These are phyloP conservation scores for Nannospalax galili DNA, from an alignment of 2,113 vertebrate species.

Conservation along the genomic window DNA sequence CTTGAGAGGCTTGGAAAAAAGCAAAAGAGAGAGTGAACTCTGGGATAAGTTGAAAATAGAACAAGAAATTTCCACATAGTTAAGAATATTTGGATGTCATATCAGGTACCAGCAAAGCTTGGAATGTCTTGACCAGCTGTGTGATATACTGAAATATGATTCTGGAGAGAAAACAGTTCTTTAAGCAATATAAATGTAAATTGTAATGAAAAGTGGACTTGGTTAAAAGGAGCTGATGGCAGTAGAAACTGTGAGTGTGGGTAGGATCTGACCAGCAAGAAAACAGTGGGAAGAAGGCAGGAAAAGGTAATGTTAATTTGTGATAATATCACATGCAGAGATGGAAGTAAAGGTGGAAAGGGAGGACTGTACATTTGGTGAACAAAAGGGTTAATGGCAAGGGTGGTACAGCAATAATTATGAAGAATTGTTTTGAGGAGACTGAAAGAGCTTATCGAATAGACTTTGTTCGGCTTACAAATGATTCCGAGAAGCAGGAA, in stretches of 20 bases:
- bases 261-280: background rate
- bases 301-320: background rate
- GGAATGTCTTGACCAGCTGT: background rate
- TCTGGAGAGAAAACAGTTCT: background rate
- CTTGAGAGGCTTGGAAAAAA: background rate
- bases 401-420: background rate
- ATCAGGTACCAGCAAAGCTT: background rate
- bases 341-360: background rate
- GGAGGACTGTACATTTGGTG: background rate
- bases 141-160: background rate
- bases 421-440: background rate
- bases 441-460: background rate
- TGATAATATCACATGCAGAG: background rate
- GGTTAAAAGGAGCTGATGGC: background rate
- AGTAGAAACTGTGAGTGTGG: background rate
- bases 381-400: background rate
- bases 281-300: background rate
- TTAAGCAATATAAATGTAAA: background rate
- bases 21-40: background rate
- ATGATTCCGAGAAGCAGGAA: background rate
- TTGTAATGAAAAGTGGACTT: background rate
- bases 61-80: background rate
- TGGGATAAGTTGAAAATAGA: background rate
- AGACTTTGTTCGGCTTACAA: background rate
- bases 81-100: background rate